Evolutionary conservation across 2,797 vertebrate genomes (phyloP).

Genomic region (Ataeniobius toweri): DNA sequence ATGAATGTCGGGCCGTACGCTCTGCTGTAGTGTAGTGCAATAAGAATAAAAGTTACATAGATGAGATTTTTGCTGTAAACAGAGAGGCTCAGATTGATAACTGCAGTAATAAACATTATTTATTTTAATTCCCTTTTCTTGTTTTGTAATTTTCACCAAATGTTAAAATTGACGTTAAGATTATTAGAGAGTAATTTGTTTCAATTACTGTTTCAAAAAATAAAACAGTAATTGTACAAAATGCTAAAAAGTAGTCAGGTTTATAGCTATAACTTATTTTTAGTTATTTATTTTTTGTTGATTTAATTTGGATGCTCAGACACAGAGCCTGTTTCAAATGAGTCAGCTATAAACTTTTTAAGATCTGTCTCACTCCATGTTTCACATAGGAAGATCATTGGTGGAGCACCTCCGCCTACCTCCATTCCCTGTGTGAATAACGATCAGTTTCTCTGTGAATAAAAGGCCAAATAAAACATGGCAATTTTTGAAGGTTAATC

Average conservation of each 20-base stretch:
- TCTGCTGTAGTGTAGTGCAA: constrained; percentile 87
- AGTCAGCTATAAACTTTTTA: neutral
- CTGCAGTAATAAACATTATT: constrained; percentile 70
- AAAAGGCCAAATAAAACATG: neutral
- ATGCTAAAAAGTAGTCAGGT: neutral
- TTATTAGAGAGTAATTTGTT: neutral
- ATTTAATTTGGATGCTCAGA: neutral
- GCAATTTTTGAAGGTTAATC: neutral
- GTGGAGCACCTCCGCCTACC: neutral
- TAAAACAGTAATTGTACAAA: neutral
- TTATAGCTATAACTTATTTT: neutral
- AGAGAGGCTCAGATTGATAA: constrained; percentile 46
- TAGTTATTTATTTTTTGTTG: neutral
- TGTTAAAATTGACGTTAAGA: neutral
- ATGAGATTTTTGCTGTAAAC: constrained; percentile 12
- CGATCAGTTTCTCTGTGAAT: neutral
- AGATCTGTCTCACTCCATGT: neutral
- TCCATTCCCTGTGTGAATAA: neutral
- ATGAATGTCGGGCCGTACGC: constrained; percentile 87
- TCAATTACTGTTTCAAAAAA: neutral
- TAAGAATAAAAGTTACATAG: constrained; percentile 51
- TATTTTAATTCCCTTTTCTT: constrained; percentile 53
- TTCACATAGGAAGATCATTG: neutral
- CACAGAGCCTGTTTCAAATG: neutral
- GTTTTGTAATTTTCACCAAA: neutral